Percentiles rank a stretch among this genome's conserved stretches.
These are phyloP conservation scores for Euplexia lucipara DNA, from an alignment of 2,888 invertebrate species.

Conservation along the genomic window DNA sequence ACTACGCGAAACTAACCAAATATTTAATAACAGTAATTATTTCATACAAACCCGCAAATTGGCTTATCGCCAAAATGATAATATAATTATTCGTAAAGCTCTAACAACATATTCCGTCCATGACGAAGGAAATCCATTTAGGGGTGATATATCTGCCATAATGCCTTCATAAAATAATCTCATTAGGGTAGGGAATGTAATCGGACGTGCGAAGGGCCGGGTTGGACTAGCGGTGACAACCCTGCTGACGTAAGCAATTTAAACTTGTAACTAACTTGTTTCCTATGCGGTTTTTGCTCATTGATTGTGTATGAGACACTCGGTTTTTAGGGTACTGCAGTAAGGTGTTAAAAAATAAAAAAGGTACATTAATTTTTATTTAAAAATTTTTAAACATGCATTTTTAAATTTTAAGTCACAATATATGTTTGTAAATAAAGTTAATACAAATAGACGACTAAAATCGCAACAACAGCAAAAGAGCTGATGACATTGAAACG, in stretches of 20 bases:
- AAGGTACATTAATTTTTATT: too few species aligned
- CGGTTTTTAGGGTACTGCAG: too few species aligned
- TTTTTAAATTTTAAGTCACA: too few species aligned
- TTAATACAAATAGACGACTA: too few species aligned
- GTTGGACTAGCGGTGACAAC: constrained; percentile 47
- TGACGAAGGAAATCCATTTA: constrained; percentile 58
- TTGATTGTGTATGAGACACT: constrained; percentile 1
- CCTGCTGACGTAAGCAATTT: constrained; percentile 34
- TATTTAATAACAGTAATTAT: constrained; percentile 45
- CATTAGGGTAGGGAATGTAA: constrained; percentile 63
- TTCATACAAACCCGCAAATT: constrained; percentile 48
- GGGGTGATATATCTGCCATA: constrained; percentile 60
- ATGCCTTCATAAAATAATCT: constrained; percentile 67
- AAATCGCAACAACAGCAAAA: too few species aligned
- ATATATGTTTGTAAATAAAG: too few species aligned
- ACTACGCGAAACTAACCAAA: constrained; percentile 10
- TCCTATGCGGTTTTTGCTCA: constrained; percentile 17
- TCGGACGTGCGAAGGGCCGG: constrained; percentile 60
- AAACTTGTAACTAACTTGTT: constrained; percentile 50
- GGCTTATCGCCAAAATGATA: constrained; percentile 55
- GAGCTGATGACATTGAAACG: too few species aligned
- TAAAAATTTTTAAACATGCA: too few species aligned
- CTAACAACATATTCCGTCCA: constrained; percentile 46
- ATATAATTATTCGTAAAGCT: constrained; percentile 56
- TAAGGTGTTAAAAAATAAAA: too few species aligned